Conservation (phyloP, 2,888 invertebrate genomes). For the Cantharis rufa region DNA sequence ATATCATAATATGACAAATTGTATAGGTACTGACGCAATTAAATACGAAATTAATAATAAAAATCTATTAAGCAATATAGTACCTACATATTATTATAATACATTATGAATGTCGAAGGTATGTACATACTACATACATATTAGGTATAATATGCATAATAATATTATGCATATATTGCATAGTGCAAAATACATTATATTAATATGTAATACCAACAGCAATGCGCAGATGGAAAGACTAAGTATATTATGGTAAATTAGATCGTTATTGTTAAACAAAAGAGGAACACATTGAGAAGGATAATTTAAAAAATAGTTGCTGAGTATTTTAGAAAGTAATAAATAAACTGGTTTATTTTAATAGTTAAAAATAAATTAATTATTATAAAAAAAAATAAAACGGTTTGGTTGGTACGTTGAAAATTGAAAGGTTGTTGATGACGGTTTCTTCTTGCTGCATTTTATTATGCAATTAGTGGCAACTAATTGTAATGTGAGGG, state of each 20-base stretch:
- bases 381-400: neutral
- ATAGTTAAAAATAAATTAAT: neutral
- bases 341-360: neutral
- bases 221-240: too few species aligned
- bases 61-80: too few species aligned
- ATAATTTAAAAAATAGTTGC: neutral
- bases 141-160: too few species aligned
- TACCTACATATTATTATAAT: too few species aligned
- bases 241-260: neutral
- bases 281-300: neutral
- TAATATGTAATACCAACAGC: too few species aligned
- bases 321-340: neutral
- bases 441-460: slow-evolving; percentile 14
- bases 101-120: too few species aligned
- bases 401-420: neutral
- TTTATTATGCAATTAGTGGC: slow-evolving; percentile 40
- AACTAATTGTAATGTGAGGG: slow-evolving; percentile 51
- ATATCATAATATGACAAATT: too few species aligned
- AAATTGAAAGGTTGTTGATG: slow-evolving; percentile 3
- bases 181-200: too few species aligned
- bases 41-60: too few species aligned
- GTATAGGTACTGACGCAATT: too few species aligned
- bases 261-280: neutral
- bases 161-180: too few species aligned
- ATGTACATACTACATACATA: too few species aligned